These are phyloP conservation scores for Cynaeus angustus DNA, from an alignment of 2,888 invertebrate species.

Conservation along the genomic window DNA sequence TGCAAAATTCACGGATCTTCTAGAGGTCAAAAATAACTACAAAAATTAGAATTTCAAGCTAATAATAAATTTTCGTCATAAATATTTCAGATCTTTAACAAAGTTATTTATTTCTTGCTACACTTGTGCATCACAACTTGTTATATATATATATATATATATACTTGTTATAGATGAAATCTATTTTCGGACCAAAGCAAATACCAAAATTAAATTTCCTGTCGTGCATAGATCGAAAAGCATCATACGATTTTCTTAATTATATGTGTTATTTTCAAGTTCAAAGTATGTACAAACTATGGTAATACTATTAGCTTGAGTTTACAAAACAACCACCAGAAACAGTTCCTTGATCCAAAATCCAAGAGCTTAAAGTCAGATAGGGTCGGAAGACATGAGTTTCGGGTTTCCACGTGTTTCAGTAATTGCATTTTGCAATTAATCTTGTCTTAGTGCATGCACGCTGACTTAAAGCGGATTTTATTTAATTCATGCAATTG, in stretches of 20 bases:
- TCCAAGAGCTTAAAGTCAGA: neutral
- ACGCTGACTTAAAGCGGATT: neutral
- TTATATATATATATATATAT: too few relatives aligned
- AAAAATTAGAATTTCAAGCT: too few relatives aligned
- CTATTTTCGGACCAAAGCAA: neutral
- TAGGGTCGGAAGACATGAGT: neutral
- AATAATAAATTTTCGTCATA: too few relatives aligned
- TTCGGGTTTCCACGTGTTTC: slow-evolving; percentile 9
- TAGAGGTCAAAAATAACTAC: too few relatives aligned
- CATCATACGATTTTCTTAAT: neutral
- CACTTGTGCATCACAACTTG: too few relatives aligned
- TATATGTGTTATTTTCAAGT: neutral
- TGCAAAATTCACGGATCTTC: too few relatives aligned
- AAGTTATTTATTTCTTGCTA: too few relatives aligned
- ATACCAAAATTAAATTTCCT: neutral
- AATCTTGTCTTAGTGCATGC: slow-evolving; percentile 1
- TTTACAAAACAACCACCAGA: slow-evolving; percentile 4
- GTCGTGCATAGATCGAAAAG: neutral
- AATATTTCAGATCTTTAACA: too few relatives aligned
- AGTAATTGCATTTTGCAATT: slow-evolving; percentile 6
- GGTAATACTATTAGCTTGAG: neutral
- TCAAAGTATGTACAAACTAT: too few relatives aligned
- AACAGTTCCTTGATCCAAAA: slow-evolving; percentile 12
- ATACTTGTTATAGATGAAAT: neutral
- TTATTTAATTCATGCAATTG: neutral